Conservation (phyloP, 2,888 invertebrate species). For the Metallyticus violacea region DNA sequence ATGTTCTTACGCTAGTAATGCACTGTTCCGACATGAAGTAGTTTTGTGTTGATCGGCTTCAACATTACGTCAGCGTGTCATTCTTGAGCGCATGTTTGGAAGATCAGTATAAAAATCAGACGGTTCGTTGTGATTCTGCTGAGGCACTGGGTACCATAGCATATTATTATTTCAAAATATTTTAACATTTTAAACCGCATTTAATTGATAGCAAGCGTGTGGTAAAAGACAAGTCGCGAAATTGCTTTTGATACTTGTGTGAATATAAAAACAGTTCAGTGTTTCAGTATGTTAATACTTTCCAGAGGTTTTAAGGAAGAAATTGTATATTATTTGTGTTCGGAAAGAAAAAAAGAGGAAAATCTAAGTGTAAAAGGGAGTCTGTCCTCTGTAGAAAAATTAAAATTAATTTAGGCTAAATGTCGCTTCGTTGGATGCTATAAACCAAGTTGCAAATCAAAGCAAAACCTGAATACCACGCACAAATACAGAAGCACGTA, state of each 20-base stretch:
- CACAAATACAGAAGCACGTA: too few species aligned
- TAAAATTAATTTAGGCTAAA: too few species aligned
- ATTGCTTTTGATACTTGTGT: slow-evolving; percentile 95
- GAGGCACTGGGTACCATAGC: slow-evolving; percentile 97
- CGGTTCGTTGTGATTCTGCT: slow-evolving; percentile 98
- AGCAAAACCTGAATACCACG: too few species aligned
- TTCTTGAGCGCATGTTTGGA: slow-evolving; percentile 70
- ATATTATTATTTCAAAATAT: slow-evolving; percentile 83
- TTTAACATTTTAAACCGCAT: slow-evolving; percentile 71
- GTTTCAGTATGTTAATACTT: slow-evolving; percentile 77
- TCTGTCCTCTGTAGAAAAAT: too few species aligned
- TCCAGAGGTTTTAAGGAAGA: slow-evolving; percentile 42
- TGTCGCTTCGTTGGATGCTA: too few species aligned
- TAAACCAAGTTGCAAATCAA: too few species aligned
- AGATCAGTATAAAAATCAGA: slow-evolving; percentile 79
- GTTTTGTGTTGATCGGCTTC: slow-evolving; percentile 97
- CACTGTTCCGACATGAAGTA: slow-evolving; percentile 93
- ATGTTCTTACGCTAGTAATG: slow-evolving; percentile 80
- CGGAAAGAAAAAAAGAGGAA: neutral
- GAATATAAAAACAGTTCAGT: slow-evolving; percentile 92
- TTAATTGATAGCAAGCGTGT: slow-evolving; percentile 78
- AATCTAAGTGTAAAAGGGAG: too few species aligned
- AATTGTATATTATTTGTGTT: neutral
- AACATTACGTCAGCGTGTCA: slow-evolving; percentile 73
- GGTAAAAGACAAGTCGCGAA: slow-evolving; percentile 93